These are phyloP conservation scores for Nyctalus aviator DNA, from an alignment of 2,797 vertebrate species.

Conservation along the genomic window DNA sequence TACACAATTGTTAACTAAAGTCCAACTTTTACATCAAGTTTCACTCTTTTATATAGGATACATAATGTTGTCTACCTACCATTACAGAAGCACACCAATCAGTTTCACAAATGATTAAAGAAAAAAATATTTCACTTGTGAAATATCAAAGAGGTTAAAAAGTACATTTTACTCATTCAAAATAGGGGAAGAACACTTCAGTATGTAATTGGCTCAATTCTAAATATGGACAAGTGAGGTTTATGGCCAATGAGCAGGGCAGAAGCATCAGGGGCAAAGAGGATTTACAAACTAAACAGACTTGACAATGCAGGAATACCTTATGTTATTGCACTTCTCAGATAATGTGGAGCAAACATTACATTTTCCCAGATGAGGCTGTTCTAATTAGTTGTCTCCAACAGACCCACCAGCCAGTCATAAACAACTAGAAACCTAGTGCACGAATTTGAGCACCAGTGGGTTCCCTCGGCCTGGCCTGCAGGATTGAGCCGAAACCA, in stretches of 20 bases:
- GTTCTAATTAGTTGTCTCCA: not conserved
- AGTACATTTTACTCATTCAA: not conserved
- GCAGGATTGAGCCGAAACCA: too few species aligned
- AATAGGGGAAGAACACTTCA: not conserved
- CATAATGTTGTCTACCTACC: not conserved
- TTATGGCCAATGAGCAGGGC: not conserved
- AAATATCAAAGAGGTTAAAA: not conserved
- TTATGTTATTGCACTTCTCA: too few species aligned
- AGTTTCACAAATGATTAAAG: not conserved
- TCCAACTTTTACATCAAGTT: not conserved
- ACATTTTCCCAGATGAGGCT: not conserved
- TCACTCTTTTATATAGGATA: not conserved
- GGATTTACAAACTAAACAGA: not conserved
- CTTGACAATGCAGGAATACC: not conserved
- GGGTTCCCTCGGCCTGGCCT: too few species aligned
- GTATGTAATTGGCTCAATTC: not conserved
- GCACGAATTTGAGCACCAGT: too few species aligned
- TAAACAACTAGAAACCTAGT: too few species aligned
- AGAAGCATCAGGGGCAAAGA: not conserved
- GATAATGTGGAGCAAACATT: not conserved
- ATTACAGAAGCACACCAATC: not conserved
- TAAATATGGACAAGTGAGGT: not conserved
- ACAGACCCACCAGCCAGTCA: accelerated
- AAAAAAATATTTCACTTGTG: not conserved
- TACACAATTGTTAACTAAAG: not conserved